Evolutionary conservation across 1,140 invertebrate genomes (phyloP).

Genomic region (Spodoptera frugiperda): DNA sequence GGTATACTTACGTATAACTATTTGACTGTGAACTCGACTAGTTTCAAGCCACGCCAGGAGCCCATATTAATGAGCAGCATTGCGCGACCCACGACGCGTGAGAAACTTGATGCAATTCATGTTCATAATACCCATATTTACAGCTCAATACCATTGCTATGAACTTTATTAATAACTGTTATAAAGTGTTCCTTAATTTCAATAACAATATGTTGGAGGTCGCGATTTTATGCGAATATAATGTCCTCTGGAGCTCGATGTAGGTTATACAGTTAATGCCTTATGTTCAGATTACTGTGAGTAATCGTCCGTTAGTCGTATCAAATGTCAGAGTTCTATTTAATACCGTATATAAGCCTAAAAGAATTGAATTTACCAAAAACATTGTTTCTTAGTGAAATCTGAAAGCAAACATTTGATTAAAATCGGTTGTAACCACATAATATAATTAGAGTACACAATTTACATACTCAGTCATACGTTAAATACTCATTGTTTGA

Average conservation of each 20-base stretch:
- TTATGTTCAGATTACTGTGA: conserved; percentile 64
- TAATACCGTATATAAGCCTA: conserved; percentile 61
- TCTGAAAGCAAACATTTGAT: too few relatives aligned
- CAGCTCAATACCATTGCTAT: background rate
- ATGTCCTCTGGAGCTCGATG: conserved; percentile 64
- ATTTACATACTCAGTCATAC: too few relatives aligned
- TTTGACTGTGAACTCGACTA: too few relatives aligned
- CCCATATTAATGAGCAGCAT: too few relatives aligned
- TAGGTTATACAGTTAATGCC: conserved; percentile 63
- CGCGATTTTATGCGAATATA: conserved; percentile 50
- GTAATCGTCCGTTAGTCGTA: conserved; percentile 63
- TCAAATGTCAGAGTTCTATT: conserved; percentile 72
- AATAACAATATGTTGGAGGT: conserved; percentile 41
- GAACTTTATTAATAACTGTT: conserved; percentile 27
- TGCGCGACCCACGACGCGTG: background rate
- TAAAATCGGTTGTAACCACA: too few relatives aligned
- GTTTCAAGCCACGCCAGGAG: background rate
- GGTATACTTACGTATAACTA: too few relatives aligned
- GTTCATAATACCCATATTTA: conserved; percentile 22
- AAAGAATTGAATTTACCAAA: background rate
- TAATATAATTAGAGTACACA: too few relatives aligned
- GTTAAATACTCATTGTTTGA: too few relatives aligned
- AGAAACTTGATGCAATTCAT: background rate
- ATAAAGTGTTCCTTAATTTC: conserved; percentile 15
- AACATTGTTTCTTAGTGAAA: background rate